A percentile compares a stretch with the other conserved stretches of the same genome.
These are phyloP conservation scores for Furnarius figulus DNA, from an alignment of 2,113 vertebrate species.

Conservation along the genomic window DNA sequence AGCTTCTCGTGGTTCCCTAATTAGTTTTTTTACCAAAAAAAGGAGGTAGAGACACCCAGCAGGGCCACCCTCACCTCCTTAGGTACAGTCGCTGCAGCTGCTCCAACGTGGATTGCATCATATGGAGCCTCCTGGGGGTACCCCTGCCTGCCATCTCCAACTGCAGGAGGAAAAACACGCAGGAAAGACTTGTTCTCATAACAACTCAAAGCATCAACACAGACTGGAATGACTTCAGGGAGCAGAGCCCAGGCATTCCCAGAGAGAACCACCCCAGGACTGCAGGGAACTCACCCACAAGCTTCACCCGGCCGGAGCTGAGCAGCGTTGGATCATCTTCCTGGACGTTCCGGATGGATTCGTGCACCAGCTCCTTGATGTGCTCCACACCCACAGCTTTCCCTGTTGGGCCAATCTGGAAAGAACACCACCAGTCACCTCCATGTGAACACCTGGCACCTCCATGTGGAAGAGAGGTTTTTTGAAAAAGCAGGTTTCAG, in stretches of 20 bases:
- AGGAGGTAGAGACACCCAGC: neutral
- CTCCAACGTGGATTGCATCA: slow-evolving; percentile 91
- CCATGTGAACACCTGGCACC: neutral
- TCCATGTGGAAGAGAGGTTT: accelerated
- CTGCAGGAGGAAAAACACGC: slow-evolving; percentile 47
- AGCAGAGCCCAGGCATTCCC: neutral
- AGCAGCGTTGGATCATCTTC: slow-evolving; percentile 82
- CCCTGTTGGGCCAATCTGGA: slow-evolving; percentile 81
- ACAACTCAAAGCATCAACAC: neutral
- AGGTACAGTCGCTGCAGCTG: slow-evolving; percentile 83
- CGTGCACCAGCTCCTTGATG: slow-evolving; percentile 83
- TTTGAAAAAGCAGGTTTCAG: neutral
- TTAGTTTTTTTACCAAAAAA: neutral
- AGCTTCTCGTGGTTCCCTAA: neutral
- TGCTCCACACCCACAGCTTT: slow-evolving; percentile 90
- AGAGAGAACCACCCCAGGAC: accelerated
- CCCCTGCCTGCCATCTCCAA: slow-evolving; percentile 86
- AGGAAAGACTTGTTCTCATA: neutral
- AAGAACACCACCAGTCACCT: neutral
- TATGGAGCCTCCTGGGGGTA: slow-evolving; percentile 85
- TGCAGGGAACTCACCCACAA: slow-evolving; percentile 77
- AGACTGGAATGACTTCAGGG: accelerated
- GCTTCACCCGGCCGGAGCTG: slow-evolving; percentile 80
- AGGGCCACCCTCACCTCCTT: slow-evolving; percentile 71
- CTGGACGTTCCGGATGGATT: slow-evolving; percentile 81